A percentile compares a stretch with the other conserved stretches of the same genome.
Conservation (phyloP, 1,140 invertebrate species). For the Drosophila parvula region DNA sequence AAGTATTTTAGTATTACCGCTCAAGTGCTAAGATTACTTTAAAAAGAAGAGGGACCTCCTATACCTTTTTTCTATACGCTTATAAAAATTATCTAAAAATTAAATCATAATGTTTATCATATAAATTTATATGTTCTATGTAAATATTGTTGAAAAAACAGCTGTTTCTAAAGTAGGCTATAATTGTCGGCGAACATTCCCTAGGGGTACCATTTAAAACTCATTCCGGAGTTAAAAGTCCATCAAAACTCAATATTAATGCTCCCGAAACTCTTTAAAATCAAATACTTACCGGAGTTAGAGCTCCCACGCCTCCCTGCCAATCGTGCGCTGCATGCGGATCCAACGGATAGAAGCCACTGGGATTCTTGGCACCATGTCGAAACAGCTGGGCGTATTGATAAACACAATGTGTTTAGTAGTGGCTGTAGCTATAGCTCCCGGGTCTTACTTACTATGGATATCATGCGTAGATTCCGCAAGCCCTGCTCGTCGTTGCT, state of each 20-base stretch:
- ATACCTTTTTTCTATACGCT: too few species aligned
- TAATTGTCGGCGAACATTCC: too few species aligned
- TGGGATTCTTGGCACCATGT: slow-evolving; percentile 90
- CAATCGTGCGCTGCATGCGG: slow-evolving; percentile 87
- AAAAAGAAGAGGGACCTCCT: too few species aligned
- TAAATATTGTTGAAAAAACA: too few species aligned
- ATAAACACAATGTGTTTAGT: slow-evolving; percentile 15
- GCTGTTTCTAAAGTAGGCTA: too few species aligned
- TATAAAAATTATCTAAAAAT: too few species aligned
- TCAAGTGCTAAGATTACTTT: neutral
- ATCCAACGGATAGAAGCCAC: slow-evolving; percentile 88
- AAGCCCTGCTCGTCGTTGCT: slow-evolving; percentile 80
- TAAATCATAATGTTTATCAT: too few species aligned
- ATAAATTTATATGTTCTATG: too few species aligned
- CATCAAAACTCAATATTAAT: too few species aligned
- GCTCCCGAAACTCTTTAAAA: too few species aligned
- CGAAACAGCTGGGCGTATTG: slow-evolving; percentile 86
- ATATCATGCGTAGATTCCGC: slow-evolving; percentile 80
- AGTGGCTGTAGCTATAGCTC: neutral
- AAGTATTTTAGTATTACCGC: neutral
- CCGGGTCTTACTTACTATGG: slow-evolving; percentile 68
- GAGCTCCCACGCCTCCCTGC: slow-evolving; percentile 87
- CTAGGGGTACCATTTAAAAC: too few species aligned
- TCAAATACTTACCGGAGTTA: slow-evolving; percentile 86
- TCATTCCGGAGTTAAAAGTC: too few species aligned